phyloP scores from a whole-genome alignment of 92 coral and sea anemone species.

The Montipora capitata region DNA sequence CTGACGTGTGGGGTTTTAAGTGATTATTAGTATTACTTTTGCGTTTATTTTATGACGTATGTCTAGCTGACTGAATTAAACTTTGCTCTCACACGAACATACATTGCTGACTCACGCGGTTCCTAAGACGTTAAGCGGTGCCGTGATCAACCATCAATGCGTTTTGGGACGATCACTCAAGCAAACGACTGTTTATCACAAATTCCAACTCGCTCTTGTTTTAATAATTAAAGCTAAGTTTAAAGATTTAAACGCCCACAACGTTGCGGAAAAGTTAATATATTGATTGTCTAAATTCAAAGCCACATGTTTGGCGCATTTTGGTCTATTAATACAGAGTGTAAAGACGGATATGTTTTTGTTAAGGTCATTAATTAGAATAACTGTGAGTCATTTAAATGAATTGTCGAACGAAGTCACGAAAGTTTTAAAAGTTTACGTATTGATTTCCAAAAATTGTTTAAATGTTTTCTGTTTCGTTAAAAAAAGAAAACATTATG shows the following conservation, averaged over 20 bases:
- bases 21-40: constrained; percentile 24
- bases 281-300: constrained; percentile 23
- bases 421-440: constrained; percentile 9
- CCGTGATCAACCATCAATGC: not conserved
- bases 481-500: not conserved
- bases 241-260: not conserved
- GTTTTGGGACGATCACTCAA: not conserved
- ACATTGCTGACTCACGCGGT: constrained; percentile 2
- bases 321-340: not conserved
- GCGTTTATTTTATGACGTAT: constrained; percentile 41
- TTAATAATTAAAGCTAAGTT: not conserved
- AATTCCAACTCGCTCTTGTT: not conserved
- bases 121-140: not conserved
- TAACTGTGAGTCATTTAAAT: constrained; percentile 33
- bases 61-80: not conserved
- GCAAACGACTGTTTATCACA: not conserved
- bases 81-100: not conserved
- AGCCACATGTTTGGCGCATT: constrained; percentile 4
- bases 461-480: not conserved
- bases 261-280: constrained; percentile 17
- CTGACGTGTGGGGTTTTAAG: constrained; percentile 40
- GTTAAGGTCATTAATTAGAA: not conserved
- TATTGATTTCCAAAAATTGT: not conserved
- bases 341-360: not conserved
- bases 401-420: constrained; percentile 37